Percentiles rank a stretch among this genome's conserved stretches.
Conservation (phyloP, 2,888 invertebrate genomes). For the Agriotes lineatus region DNA sequence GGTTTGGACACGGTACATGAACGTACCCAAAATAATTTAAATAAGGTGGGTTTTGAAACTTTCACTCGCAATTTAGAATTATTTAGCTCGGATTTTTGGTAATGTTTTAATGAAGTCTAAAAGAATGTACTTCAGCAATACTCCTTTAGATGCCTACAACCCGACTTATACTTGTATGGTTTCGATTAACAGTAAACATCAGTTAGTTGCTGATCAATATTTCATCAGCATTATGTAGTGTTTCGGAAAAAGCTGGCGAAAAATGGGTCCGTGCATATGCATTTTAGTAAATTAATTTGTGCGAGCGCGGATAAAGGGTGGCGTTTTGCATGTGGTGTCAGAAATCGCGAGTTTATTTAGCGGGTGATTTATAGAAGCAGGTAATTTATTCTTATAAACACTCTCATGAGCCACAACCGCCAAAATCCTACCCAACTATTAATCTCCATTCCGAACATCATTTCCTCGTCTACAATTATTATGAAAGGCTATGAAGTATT, state of each 20-base stretch:
- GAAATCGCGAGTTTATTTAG: background rate
- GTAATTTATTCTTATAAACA: slow-evolving; percentile 21
- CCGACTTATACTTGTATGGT: too few species aligned
- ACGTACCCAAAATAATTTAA: slow-evolving; percentile 22
- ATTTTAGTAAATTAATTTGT: background rate
- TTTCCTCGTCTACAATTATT: slow-evolving; percentile 4
- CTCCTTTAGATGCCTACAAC: too few species aligned
- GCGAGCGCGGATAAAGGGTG: background rate
- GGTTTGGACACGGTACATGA: slow-evolving; percentile 14
- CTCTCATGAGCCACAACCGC: slow-evolving; percentile 13
- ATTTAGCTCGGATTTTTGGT: too few species aligned
- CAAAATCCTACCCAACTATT: slow-evolving; percentile 8
- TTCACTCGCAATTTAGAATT: too few species aligned
- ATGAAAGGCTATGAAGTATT: background rate
- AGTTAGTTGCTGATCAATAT: too few species aligned
- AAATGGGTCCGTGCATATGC: too few species aligned
- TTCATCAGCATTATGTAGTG: too few species aligned
- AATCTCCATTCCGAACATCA: slow-evolving; percentile 5
- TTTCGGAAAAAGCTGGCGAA: too few species aligned
- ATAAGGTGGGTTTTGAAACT: slow-evolving; percentile 18
- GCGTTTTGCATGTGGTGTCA: background rate
- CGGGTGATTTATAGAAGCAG: slow-evolving; percentile 4
- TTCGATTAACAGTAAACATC: too few species aligned
- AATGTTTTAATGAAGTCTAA: too few species aligned
- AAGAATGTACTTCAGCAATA: too few species aligned